These are phyloP conservation scores for Phylloscopus whistleri DNA, from an alignment of 2,113 vertebrate species.

Conservation along the genomic window DNA sequence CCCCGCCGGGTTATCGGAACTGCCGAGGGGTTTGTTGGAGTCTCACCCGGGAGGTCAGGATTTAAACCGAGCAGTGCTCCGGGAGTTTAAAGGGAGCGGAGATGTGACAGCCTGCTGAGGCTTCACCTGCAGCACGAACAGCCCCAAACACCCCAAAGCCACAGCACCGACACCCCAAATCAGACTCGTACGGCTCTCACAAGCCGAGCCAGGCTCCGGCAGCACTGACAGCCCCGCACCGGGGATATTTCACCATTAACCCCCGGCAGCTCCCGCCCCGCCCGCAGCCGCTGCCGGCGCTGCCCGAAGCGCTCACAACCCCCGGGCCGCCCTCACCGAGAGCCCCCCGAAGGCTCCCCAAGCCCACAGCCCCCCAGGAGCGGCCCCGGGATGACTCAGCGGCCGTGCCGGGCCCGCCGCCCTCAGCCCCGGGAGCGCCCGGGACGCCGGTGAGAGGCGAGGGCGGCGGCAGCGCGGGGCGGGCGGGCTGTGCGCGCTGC, in stretches of 20 bases:
- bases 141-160: fast-evolving
- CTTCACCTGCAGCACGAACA: neutral
- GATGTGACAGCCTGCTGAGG: neutral
- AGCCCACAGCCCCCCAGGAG: neutral
- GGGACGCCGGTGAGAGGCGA: neutral
- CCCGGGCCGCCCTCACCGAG: neutral
- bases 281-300: neutral
- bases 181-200: neutral
- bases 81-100: fast-evolving
- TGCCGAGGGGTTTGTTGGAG: fast-evolving
- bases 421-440: neutral
- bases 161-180: neutral
- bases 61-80: fast-evolving
- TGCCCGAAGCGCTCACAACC: neutral
- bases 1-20: fast-evolving
- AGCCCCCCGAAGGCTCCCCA: neutral
- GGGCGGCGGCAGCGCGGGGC: neutral
- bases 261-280: neutral
- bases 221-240: neutral
- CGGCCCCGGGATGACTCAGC: neutral
- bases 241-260: fast-evolving
- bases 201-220: neutral
- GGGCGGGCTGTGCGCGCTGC: neutral
- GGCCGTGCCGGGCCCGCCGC: neutral
- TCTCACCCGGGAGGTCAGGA: fast-evolving